A percentile compares a stretch with the other conserved stretches of the same genome.
phyloP scores from a whole-genome alignment of 2,888 invertebrate genomes.

The Leucozona laternaria region DNA sequence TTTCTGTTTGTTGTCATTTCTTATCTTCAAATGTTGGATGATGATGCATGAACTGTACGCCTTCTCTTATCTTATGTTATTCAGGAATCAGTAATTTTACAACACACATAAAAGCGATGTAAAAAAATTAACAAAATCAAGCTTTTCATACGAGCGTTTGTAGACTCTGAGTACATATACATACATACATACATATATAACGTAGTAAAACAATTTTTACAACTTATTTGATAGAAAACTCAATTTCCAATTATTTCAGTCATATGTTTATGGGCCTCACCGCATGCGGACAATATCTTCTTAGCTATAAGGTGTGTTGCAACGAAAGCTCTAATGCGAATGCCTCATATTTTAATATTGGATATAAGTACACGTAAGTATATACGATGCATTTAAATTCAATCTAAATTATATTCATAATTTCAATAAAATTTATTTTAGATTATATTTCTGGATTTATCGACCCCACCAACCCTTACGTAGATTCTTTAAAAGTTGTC shows the following conservation, averaged over 20 bases:
- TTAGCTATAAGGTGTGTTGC: constrained; percentile 91
- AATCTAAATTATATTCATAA: not conserved
- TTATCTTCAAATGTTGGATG: no score
- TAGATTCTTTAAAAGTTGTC: constrained; percentile 85
- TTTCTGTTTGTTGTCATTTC: no score
- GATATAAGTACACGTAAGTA: constrained; percentile 87
- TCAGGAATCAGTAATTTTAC: no score
- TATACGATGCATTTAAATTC: not conserved
- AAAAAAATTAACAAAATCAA: no score
- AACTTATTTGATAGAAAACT: not conserved
- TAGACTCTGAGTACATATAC: no score
- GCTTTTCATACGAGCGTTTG: no score
- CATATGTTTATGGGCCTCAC: constrained; percentile 97
- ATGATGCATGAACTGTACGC: no score
- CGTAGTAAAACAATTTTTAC: no score
- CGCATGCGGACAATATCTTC: constrained; percentile 95
- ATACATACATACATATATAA: no score
- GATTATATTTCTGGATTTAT: constrained; percentile 83
- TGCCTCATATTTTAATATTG: constrained; percentile 86
- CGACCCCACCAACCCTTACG: constrained; percentile 82
- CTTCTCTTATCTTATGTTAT: no score
- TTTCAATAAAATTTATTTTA: constrained; percentile 60
- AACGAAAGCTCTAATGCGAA: constrained; percentile 85
- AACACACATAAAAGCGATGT: no score
- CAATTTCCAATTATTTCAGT: constrained; percentile 84